A percentile compares a stretch with the other conserved stretches of the same genome.
These are phyloP conservation scores for Anthophora plumipes DNA, from an alignment of 2,888 invertebrate genomes.

Conservation along the genomic window DNA sequence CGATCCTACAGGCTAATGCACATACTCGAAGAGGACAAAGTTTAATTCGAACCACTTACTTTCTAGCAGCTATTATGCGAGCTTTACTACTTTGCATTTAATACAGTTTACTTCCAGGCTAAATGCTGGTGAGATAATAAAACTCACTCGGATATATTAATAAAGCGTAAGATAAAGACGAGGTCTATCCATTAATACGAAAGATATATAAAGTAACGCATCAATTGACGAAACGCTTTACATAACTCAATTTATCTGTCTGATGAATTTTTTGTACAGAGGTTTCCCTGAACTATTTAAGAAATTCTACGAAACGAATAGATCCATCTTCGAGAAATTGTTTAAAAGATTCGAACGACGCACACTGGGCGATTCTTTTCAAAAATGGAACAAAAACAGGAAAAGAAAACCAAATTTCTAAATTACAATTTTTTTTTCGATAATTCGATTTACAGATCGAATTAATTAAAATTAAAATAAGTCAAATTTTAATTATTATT, in stretches of 20 bases:
- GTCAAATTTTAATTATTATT: too few species aligned
- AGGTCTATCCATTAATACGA: conserved; percentile 44
- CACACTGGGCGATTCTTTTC: too few species aligned
- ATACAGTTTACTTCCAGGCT: conserved; percentile 19
- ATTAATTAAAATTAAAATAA: too few species aligned
- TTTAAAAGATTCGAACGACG: neutral
- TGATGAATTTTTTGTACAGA: conserved; percentile 20
- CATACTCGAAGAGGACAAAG: conserved; percentile 31
- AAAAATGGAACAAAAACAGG: too few species aligned
- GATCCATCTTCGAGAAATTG: neutral
- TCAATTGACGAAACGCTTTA: conserved; percentile 47
- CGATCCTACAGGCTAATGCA: conserved; percentile 36
- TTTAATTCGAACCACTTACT: conserved; percentile 53
- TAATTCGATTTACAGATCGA: too few species aligned
- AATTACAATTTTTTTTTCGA: too few species aligned
- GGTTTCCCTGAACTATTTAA: conserved; percentile 34
- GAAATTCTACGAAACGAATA: conserved; percentile 23
- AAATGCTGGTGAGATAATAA: conserved; percentile 19
- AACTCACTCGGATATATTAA: conserved; percentile 45
- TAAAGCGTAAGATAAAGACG: conserved; percentile 34
- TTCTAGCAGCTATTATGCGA: conserved; percentile 27
- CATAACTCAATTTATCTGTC: conserved; percentile 42
- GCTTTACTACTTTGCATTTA: conserved; percentile 48
- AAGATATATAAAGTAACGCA: conserved; percentile 43
- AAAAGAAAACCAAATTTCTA: too few species aligned